Evolutionary conservation across 35 echinoderm and acorn worm genomes (phyloP).

Genomic region (Eucidaris tribuloides): DNA sequence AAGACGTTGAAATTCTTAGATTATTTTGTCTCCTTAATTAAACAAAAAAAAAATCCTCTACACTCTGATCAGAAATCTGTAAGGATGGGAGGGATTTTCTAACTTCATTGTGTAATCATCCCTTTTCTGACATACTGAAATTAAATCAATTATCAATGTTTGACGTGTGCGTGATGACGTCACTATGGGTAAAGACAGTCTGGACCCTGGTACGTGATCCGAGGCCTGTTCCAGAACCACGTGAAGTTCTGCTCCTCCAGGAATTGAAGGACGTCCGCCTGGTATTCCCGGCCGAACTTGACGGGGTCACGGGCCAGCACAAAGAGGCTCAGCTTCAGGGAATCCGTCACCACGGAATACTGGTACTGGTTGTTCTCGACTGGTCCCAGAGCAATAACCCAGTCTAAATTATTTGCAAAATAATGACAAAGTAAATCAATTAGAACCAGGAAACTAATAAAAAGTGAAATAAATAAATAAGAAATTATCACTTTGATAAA

Average conservation of each 20-base stretch:
- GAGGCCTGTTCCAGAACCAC: neutral
- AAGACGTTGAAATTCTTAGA: too few relatives aligned
- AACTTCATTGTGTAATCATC: too few relatives aligned
- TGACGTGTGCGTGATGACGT: too few relatives aligned
- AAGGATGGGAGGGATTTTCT: too few relatives aligned
- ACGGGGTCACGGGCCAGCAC: constrained; percentile 30
- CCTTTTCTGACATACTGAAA: too few relatives aligned
- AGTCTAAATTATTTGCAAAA: constrained; percentile 15
- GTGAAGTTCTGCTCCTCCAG: constrained; percentile 1
- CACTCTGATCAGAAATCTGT: too few relatives aligned
- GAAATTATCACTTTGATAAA: neutral
- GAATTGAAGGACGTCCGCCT: neutral
- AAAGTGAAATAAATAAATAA: neutral
- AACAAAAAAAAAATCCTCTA: too few relatives aligned
- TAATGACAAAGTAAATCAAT: neutral
- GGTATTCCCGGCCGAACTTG: neutral
- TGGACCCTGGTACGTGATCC: neutral
- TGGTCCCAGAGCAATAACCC: constrained; percentile 46
- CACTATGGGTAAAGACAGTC: too few relatives aligned
- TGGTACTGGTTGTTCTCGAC: constrained; percentile 19
- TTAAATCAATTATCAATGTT: too few relatives aligned
- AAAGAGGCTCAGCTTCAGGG: constrained; percentile 13
- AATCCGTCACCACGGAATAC: constrained; percentile 46
- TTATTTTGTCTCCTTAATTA: too few relatives aligned
- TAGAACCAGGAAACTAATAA: neutral